phyloP scores from a whole-genome alignment of 2,113 vertebrate genomes.

The Marcusenius ussheri region DNA sequence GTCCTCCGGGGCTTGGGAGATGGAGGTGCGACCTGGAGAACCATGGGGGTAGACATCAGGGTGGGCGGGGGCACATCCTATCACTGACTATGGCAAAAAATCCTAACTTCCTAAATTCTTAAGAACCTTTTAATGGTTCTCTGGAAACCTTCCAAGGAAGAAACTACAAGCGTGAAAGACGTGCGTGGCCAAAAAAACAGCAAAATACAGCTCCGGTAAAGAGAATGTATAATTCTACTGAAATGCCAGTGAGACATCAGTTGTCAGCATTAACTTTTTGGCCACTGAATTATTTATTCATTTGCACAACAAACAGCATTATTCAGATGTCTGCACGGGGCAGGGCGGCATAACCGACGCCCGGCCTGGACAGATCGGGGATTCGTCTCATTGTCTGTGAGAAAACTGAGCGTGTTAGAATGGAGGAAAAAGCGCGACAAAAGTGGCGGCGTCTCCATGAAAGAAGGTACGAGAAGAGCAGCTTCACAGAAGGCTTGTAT shows the following conservation, averaged over 20 bases:
- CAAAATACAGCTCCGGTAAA: not conserved
- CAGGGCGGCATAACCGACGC: not conserved
- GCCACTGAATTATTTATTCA: not conserved
- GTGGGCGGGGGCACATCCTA: not conserved
- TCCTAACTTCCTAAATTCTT: not conserved
- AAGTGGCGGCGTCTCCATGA: not conserved
- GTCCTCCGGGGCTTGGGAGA: constrained; percentile 74
- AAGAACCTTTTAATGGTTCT: not conserved
- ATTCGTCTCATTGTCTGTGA: not conserved
- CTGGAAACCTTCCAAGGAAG: not conserved
- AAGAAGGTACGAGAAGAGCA: not conserved
- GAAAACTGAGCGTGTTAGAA: not conserved
- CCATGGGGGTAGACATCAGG: not conserved
- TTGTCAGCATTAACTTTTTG: constrained; percentile 12
- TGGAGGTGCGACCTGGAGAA: constrained; percentile 75
- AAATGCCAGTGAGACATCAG: not conserved
- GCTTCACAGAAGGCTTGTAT: not conserved
- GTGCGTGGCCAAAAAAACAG: not conserved
- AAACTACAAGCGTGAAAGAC: not conserved
- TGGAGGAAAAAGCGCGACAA: not conserved
- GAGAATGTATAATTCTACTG: constrained; percentile 2
- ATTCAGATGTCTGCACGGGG: not conserved
- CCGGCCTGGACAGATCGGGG: not conserved
- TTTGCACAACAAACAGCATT: constrained; percentile 11
- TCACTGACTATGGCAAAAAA: not conserved